Base-by-base conservation (phyloP, 2,113 vertebrate species). In the Hypomesus transpacificus region DNA sequence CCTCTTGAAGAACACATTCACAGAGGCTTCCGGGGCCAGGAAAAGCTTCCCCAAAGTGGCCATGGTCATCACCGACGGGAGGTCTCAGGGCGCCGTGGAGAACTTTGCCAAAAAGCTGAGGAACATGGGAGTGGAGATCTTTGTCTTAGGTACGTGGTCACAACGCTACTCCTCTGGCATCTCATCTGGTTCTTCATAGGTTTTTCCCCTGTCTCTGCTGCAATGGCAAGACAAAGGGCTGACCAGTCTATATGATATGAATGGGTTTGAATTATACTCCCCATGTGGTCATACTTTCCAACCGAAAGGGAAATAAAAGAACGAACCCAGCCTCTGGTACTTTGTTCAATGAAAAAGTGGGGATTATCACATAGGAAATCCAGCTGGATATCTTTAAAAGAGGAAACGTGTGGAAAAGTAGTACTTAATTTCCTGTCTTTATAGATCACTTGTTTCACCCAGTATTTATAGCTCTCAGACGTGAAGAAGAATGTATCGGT, bases 31-130 rank as follows among this genome's bases (percentile, higher is more conserved):
- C 67, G 97, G 97, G 14, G 90, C 94, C 88, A 93, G 97, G 77
- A 91, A 76, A 72, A 91, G 90, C 26, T 96, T 96, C 77, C 97
- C 97, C 78, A 98, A 94, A 90, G 94, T 97, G 70, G 95, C 94
- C 63, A 90, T 99, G 81, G 86, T 98, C 77, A 93, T 99, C 86
- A 98, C 95, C 3, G 95, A 95, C 60, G 93, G 96, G 76, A 94
- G 92, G 80, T 96, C 96, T 21, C 93, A 95, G 81, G 96, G 97
- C 34, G 86, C 93, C 17, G 94, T 97, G 8, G 93, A 95, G 84
- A 88, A 85, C 60, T 91, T 92, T 68, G 94, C 96, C 80, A 91
- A 80, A 83, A 92, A 91, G 75, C 95, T 99, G 79, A 91, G 89
- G 62, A 90, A 89, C 76, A 80, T 81, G n/a, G 96, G 96, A 70